Evolutionary conservation across 2,888 invertebrate genomes (phyloP), one percentile per base, ranked within the genome.

Genomic region (Trilocha varians): DNA sequence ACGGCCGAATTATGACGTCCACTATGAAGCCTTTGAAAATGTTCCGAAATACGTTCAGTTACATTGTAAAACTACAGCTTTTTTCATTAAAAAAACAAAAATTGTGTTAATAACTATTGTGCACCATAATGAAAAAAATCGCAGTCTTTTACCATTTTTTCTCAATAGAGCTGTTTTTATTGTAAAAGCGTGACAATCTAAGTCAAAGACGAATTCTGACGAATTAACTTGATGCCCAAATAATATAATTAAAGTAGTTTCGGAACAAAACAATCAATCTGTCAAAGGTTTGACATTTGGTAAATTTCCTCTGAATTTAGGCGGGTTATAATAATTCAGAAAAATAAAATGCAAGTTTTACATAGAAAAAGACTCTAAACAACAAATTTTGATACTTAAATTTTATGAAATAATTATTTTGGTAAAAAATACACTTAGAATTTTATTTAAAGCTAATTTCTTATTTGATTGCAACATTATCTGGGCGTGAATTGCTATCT

Each of bases 401-500:
- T 32, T 13, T 34, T 25, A 16, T 6, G 25, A 25, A 25, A 9
- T 25, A 9, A 25, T 25, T 25, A 25, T 18, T 8, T 9, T 5
- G 6, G 6, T 9, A 25, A 25, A 9, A 25, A 25, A 25, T 25
- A 11, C 6, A 4, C 2, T 9, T 25, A 6, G 25, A 25, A n/a
- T 25, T 25, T 25, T 25, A 3, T 4, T 25, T 2, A 25, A 25
- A 25, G 6, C 25, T 6, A 18, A 16, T 18, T 35, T 11, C 5
- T 16, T 18, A 16, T 32, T 14, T 44, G 33, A 45, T 34, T 64
- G 82, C 80, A 83, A 84, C 82, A 80, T 77, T 72, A 39, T 37
- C 46, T 71, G 79, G 82, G 80, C 82, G 80, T 78, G 78, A 59
- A 57, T 51, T 57, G 44, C 50, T 55, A 59, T 46, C 34, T 34